Evolutionary conservation across 2,113 vertebrate species (phyloP).

Genomic region (Sinocyclocheilus maitianheensis): DNA sequence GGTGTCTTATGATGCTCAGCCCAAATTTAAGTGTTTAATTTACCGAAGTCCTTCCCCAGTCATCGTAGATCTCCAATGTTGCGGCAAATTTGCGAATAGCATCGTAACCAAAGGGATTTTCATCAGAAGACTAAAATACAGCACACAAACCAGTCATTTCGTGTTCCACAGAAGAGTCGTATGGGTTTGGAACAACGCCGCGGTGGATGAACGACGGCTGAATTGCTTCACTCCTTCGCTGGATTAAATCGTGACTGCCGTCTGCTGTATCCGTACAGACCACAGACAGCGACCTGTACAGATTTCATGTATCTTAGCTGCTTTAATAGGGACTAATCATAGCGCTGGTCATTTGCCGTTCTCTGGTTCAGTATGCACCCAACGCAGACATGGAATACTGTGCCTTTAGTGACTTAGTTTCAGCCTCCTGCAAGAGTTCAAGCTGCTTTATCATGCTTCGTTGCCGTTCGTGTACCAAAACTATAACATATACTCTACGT

Average conservation of each 20-base stretch:
- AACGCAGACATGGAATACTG: constrained; percentile 14
- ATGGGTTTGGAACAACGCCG: neutral
- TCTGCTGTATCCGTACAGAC: neutral
- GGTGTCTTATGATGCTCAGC: no score
- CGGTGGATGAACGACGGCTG: neutral
- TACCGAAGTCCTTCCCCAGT: neutral
- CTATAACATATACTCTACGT: constrained; percentile 15
- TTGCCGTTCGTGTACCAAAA: constrained; percentile 17
- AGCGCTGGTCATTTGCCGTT: constrained; percentile 20
- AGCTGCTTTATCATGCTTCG: neutral
- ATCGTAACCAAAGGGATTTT: neutral
- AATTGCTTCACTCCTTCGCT: neutral
- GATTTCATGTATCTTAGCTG: constrained; percentile 17
- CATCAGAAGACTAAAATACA: neutral
- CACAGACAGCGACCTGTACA: constrained; percentile 12
- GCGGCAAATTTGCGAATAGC: neutral
- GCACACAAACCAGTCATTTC: neutral
- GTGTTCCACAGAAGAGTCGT: neutral
- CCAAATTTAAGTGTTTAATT: neutral
- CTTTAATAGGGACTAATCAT: constrained; percentile 14
- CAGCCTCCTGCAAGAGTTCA: neutral
- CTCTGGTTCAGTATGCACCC: constrained; percentile 9
- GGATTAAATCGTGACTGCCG: neutral
- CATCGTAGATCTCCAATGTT: neutral
- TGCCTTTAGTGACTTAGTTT: constrained; percentile 36